phyloP scores from a whole-genome alignment of 2,113 vertebrate species.

The zebrafish (Danio rerio) region GRCz12tu NC_133176.1:3272501-3273000 shows the following conservation, averaged over 20 bases:
- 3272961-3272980: no score
- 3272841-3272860: background rate
- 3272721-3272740: background rate
- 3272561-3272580: background rate
- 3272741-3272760: background rate
- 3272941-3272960: no score
- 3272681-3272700: background rate
- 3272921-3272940: no score
- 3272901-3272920: background rate
- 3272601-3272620: background rate
- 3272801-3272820: background rate
- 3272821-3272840: background rate
- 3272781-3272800: background rate
- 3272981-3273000: no score
- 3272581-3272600: background rate
- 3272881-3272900: background rate
- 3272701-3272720: background rate
- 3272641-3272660: background rate
- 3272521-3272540: background rate
- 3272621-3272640: background rate
- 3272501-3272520: background rate
- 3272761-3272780: background rate
- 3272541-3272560: background rate
- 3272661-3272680: background rate
- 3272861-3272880: no score